Evolutionary conservation across 1,140 invertebrate species (phyloP), one percentile per base, ranked within the genome.

Genomic region (Argopecten irradians): DNA sequence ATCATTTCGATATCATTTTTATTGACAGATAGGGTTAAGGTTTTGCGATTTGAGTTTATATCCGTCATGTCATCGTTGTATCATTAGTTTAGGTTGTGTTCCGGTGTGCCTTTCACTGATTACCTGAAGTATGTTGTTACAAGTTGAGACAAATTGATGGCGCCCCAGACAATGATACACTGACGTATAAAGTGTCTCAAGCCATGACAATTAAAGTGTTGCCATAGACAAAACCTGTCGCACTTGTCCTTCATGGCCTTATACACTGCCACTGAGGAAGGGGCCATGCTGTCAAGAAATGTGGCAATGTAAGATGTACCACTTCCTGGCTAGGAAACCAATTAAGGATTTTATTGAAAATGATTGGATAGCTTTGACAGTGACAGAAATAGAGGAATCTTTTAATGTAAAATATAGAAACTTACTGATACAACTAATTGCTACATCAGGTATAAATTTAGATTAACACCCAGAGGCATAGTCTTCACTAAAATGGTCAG

Each of bases 281-380:
- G n/a, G n/a, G 55, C 55, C n/a, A 71, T 16, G 5, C 55, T 11
- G 28, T 28, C n/a, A 71, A n/a, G 5, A 11, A 71, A 28, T 71
- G 55, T 28, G 55, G 55, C 55, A 71, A 71, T 16, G 16, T 11
- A 28, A 3, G 55, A 71, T 16, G 16, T 71, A 71, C 55, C n/a
- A n/a, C 55, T 71, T 71, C 22, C 55, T 71, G 14, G 22, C 28
- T 71, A 5, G n/a, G 28, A 71, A 71, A 71, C 55, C 55, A 71
- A 28, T 71, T 28, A 71, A 71, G 55, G 22, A n/a, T 71, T 71
- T 71, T 71, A 71, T 71, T 71, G 55, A 71, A 71, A 71, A 71
- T 71, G n/a, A 71, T n/a, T n/a, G 55, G 11, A 71, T 71, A 71
- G 5, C 55, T 71, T 71, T 71, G 0, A 16, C 55, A 71, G 55